A percentile compares a stretch with the other conserved stretches of the same genome.
phyloP scores from a whole-genome alignment of 1,140 invertebrate genomes.

The Charaxes varanes region DNA sequence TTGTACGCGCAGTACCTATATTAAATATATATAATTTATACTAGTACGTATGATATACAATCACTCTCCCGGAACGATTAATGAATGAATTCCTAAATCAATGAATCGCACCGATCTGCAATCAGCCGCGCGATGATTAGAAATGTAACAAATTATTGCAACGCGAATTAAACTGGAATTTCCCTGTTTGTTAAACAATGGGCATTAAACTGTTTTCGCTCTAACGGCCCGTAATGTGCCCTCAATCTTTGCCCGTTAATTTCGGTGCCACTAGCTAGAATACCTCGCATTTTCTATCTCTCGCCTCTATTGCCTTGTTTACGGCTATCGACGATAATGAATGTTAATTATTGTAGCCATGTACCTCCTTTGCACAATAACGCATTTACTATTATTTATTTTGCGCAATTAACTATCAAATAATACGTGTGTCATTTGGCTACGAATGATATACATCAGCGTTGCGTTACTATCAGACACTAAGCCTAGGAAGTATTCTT shows the following conservation, averaged over 20 bases:
- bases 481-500: no score
- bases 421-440: conserved; percentile 10
- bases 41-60: no score
- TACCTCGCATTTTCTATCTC: conserved; percentile 15
- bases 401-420: neutral
- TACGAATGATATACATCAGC: no score
- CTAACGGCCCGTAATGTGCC: conserved; percentile 47
- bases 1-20: no score
- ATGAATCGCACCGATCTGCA: conserved; percentile 36
- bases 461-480: no score
- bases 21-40: no score
- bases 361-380: no score
- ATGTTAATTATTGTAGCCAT: no score
- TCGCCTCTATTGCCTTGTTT: conserved; percentile 5
- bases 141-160: conserved; percentile 56
- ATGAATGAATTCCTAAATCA: conserved; percentile 44
- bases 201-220: conserved; percentile 55
- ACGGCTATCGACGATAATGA: conserved; percentile 3
- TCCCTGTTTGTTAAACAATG: conserved; percentile 53
- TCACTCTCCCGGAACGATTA: conserved; percentile 26
- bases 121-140: conserved; percentile 50
- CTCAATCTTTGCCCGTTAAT: conserved; percentile 44
- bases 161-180: conserved; percentile 50
- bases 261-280: conserved; percentile 44
- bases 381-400: conserved; percentile 8